A percentile compares a stretch with the other conserved stretches of the same genome.
Evolutionary conservation across 2,113 vertebrate species (phyloP).

Genomic region (Cepphus grylle): DNA sequence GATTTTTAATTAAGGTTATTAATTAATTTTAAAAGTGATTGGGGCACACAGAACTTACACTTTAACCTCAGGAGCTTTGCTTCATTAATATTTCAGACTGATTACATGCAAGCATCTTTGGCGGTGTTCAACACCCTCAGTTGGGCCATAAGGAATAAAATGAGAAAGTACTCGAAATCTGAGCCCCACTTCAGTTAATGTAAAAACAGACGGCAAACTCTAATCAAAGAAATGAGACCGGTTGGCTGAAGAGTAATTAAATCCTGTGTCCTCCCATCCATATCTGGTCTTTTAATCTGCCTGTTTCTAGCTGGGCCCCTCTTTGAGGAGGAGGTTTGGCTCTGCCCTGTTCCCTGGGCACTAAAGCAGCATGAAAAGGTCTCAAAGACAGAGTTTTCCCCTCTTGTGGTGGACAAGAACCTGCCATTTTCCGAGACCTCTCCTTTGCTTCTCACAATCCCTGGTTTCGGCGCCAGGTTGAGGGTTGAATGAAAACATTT

Average conservation of each 20-base stretch:
- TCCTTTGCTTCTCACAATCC: neutral
- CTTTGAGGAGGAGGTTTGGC: neutral
- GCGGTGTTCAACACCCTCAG: accelerated
- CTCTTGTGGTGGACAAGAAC: neutral
- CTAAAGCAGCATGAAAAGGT: neutral
- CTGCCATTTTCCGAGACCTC: neutral
- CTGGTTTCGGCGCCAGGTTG: neutral
- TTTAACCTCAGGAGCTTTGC: neutral
- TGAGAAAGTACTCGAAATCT: neutral
- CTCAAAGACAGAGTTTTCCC: neutral
- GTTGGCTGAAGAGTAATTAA: neutral
- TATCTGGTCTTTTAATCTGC: neutral
- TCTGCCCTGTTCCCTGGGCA: neutral
- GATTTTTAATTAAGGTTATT: constrained; percentile 9
- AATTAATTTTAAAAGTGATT: neutral
- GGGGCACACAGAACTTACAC: neutral
- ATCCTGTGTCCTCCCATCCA: neutral
- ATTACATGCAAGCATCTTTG: accelerated
- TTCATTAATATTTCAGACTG: neutral
- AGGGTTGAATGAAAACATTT: neutral
- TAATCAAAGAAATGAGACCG: neutral
- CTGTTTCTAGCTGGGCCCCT: neutral
- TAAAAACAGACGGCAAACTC: neutral
- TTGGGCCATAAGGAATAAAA: neutral
- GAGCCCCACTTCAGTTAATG: neutral